A percentile compares a stretch with the other conserved stretches of the same genome.
Evolutionary conservation across 2,888 invertebrate genomes (phyloP).

Genomic region (Limenitis camilla): DNA sequence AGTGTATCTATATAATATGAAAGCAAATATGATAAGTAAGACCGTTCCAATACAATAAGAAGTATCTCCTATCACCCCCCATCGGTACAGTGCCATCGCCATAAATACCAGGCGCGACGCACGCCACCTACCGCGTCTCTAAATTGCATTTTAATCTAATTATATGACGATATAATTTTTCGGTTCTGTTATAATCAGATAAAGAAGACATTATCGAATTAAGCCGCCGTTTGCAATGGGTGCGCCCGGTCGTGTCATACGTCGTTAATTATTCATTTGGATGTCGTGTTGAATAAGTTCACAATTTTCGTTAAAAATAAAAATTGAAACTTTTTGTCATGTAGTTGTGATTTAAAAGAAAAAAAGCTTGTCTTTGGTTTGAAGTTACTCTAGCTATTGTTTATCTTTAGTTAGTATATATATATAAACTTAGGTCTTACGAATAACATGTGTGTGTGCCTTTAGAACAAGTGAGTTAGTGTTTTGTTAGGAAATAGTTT

Average conservation of each 20-base stretch:
- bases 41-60: too few relatives aligned
- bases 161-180: conserved; percentile 71
- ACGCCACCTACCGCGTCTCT: conserved; percentile 65
- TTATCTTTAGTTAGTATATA: too few relatives aligned
- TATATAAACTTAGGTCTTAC: too few relatives aligned
- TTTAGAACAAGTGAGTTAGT: too few relatives aligned
- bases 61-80: conserved; percentile 8
- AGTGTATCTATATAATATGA: too few relatives aligned
- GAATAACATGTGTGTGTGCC: too few relatives aligned
- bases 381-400: too few relatives aligned
- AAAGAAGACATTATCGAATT: conserved; percentile 67
- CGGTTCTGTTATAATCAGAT: conserved; percentile 70
- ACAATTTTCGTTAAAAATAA: not conserved
- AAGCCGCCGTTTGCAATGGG: conserved; percentile 52
- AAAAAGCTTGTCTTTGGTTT: too few relatives aligned
- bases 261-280: conserved; percentile 10
- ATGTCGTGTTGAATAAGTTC: conserved; percentile 2
- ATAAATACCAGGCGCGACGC: conserved; percentile 38
- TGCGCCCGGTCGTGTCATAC: conserved; percentile 32
- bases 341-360: too few relatives aligned
- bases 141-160: conserved; percentile 75
- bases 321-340: too few relatives aligned
- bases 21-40: too few relatives aligned
- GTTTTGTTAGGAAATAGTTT: too few relatives aligned
- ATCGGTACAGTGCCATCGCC: conserved; percentile 31